These are phyloP conservation scores for Gopherus flavomarginatus DNA, from an alignment of 2,113 vertebrate species.

Conservation along the genomic window DNA sequence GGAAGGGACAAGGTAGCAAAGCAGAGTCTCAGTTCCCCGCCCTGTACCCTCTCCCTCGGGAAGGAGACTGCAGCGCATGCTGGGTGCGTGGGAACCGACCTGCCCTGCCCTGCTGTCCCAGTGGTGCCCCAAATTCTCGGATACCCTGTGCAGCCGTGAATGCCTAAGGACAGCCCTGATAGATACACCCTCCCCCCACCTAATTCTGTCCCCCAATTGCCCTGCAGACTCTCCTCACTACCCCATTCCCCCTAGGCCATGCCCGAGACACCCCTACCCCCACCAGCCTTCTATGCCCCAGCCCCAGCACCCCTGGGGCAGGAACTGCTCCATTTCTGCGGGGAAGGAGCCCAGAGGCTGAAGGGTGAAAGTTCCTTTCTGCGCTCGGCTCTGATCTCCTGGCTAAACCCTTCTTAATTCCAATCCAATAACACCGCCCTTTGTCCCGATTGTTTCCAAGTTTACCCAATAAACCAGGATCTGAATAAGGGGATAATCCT, in stretches of 20 bases:
- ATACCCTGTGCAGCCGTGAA: too few species aligned
- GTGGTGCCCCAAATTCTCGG: too few species aligned
- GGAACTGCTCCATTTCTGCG: not conserved
- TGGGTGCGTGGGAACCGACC: too few species aligned
- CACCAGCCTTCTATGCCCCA: not conserved
- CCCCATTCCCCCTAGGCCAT: not conserved
- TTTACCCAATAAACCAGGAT: constrained; percentile 5
- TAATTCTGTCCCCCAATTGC: not conserved
- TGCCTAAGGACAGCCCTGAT: too few species aligned
- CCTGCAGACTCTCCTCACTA: not conserved
- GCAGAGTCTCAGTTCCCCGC: too few species aligned
- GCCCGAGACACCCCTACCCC: too few species aligned
- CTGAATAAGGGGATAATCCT: constrained; percentile 15
- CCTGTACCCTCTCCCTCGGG: too few species aligned
- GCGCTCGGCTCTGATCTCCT: not conserved
- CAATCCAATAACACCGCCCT: constrained; percentile 15
- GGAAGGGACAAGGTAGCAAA: too few species aligned
- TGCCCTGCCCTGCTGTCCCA: too few species aligned
- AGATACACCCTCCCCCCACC: too few species aligned
- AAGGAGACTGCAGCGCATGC: too few species aligned
- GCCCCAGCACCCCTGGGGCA: too few species aligned
- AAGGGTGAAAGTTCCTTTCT: not conserved
- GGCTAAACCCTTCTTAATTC: constrained; percentile 17
- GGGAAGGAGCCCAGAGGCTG: not conserved
- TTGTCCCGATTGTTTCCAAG: constrained; percentile 16